phyloP scores from a whole-genome alignment of 2,888 invertebrate species.

The Scaptomyza cyrtandrae region DNA sequence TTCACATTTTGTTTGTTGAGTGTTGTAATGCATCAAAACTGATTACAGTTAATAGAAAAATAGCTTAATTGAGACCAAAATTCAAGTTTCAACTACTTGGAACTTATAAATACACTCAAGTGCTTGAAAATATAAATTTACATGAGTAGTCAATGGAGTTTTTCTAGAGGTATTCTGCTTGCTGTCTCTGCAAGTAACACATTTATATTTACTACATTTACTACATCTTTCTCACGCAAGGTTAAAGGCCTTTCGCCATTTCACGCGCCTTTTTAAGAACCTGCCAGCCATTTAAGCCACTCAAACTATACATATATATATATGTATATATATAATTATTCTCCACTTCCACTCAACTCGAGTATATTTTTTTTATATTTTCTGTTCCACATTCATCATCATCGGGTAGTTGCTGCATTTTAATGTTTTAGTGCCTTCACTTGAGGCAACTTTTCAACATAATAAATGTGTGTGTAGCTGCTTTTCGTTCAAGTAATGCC shows the following conservation, averaged over 20 bases:
- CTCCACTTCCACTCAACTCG: conserved; percentile 2
- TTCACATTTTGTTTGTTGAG: conserved; percentile 11
- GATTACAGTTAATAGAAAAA: conserved; percentile 1
- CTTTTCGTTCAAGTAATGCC: conserved; percentile 18
- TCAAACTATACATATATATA: conserved; percentile 26
- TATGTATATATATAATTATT: conserved; percentile 54
- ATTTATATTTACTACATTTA: conserved; percentile 19
- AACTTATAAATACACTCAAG: conserved; percentile 3
- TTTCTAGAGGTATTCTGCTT: not conserved
- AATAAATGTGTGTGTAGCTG: conserved; percentile 30
- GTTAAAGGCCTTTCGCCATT: conserved; percentile 58
- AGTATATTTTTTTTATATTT: not conserved
- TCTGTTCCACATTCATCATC: conserved; percentile 50
- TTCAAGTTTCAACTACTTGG: not conserved
- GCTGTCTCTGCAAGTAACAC: too few species aligned
- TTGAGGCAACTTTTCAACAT: conserved; percentile 40
- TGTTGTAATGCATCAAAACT: conserved; percentile 12
- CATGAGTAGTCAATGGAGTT: not conserved
- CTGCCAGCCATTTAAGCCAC: conserved; percentile 39
- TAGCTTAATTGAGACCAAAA: not conserved
- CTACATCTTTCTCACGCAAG: conserved; percentile 33
- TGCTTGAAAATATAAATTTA: not conserved
- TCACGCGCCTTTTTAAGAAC: conserved; percentile 41
- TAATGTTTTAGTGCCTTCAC: conserved; percentile 41
- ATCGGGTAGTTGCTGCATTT: conserved; percentile 26